Base-by-base conservation (phyloP, 2,113 vertebrate genomes). In the Eulemur macaco region DNA sequence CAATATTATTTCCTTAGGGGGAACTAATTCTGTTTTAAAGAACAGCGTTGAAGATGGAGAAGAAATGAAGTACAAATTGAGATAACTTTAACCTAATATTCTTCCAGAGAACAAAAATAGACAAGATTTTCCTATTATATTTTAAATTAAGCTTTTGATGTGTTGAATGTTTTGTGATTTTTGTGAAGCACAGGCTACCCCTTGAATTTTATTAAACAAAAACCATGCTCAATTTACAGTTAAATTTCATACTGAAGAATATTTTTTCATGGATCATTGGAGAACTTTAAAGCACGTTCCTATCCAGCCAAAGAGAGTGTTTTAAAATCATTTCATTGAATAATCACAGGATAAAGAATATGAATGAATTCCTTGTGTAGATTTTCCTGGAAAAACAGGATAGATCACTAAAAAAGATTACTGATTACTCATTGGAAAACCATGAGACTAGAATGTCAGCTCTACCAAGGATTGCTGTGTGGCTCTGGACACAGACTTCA, bases 291-390 rank as follows among this genome's bases (percentile, higher is more conserved):
- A 96, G 5, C 29, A 17, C 86, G 37, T 6, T 64, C 45, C 4
- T 68, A 73, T 4, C 21, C 9, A 66, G 29, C 11, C 29, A 92
- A 81, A 94, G 8, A 86, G 25, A 93, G 91, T 52, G 37, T 69
- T 92, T 91, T 91, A 52, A 92, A 94, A 68, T 88, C 3, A 56
- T 94, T 92, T 76, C 77, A 29, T 18, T 94, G 25, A 78, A 31
- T 93, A 91, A 85, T 88, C 64, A 71, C 15, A 68, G 58, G 13
- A 76, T 71, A 85, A 83, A 50, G 31, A 90, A 95, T 23, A 64
- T 23, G 63, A 96, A 27, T 87, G 11, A n/a, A 27, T 83, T 85
- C 9, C 4, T 96, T 31, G 68, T 87, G 0, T 9, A 84, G 64
- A 58, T 4, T 93, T 93, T 68, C 27, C 29, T 91, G 34, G 60